A percentile compares a stretch with the other conserved stretches of the same genome.
These are phyloP conservation scores for Poecilia velifera DNA, from an alignment of 2,797 vertebrate species.

Conservation along the genomic window DNA sequence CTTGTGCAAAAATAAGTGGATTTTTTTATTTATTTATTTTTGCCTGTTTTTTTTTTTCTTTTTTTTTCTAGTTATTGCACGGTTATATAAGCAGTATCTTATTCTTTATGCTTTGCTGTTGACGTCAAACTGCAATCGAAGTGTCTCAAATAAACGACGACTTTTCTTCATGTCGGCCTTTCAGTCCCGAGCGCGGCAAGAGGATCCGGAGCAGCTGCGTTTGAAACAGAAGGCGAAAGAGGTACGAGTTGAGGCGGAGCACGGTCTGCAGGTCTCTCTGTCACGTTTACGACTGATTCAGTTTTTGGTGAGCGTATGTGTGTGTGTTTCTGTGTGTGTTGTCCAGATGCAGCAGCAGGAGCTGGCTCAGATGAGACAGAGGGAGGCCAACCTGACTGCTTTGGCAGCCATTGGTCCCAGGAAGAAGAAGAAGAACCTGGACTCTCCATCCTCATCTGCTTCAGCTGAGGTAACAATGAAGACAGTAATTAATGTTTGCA, in stretches of 20 bases:
- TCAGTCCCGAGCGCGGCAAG: slow-evolving; percentile 97
- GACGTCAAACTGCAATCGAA: not conserved
- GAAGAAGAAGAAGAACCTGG: slow-evolving; percentile 91
- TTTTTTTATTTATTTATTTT: not conserved
- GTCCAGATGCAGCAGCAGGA: slow-evolving; percentile 98
- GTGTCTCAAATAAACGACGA: not conserved
- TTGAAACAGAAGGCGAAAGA: slow-evolving; percentile 99
- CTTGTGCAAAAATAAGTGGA: not conserved
- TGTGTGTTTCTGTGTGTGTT: slow-evolving; percentile 23
- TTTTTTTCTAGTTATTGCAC: not conserved
- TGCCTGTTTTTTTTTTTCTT: not conserved
- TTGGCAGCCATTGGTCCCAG: slow-evolving; percentile 96
- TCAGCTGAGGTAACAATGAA: slow-evolving; percentile 86
- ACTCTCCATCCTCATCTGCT: slow-evolving; percentile 86
- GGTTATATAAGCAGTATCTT: not conserved
- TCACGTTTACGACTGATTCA: slow-evolving; percentile 14
- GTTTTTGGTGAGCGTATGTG: not conserved
- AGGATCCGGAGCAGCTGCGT: slow-evolving; percentile 96
- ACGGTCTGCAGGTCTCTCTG: not conserved
- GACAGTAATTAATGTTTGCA: not conserved
- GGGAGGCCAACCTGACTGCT: slow-evolving; percentile 95
- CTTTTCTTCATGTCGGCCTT: slow-evolving; percentile 24
- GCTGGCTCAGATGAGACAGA: slow-evolving; percentile 94
- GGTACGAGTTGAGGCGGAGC: slow-evolving; percentile 74
- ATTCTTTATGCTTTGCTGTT: not conserved